Conservation (phyloP, 2,888 invertebrate species). For the Lottia gigantea region DNA sequence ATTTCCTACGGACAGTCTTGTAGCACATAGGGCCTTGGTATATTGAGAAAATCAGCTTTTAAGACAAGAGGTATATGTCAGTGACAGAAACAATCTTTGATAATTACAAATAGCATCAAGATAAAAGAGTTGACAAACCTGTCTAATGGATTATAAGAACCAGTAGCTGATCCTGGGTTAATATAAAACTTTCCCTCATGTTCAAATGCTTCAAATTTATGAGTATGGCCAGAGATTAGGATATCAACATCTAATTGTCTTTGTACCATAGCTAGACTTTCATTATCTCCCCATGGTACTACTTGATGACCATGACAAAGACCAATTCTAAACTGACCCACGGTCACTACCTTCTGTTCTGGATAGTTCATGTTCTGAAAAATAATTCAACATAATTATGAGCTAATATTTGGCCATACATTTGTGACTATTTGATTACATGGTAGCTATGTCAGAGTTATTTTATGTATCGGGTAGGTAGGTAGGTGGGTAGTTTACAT, state of each 20-base stretch:
- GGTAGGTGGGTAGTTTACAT: too few species aligned
- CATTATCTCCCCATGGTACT: conserved; percentile 83
- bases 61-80: too few species aligned
- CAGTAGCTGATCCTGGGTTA: conserved; percentile 98
- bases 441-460: too few species aligned
- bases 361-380: conserved; percentile 83
- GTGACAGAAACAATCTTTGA: too few species aligned
- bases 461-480: too few species aligned
- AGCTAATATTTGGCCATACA: too few species aligned
- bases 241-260: conserved; percentile 98
- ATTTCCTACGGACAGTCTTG: too few species aligned
- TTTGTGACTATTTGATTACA: too few species aligned
- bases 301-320: conserved; percentile 98
- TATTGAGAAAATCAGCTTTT: too few species aligned
- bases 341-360: conserved; percentile 98
- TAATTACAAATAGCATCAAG: too few species aligned
- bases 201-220: conserved; percentile 97
- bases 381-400: conserved; percentile 29
- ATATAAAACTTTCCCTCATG: conserved; percentile 99
- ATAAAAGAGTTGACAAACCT: conserved; percentile 73
- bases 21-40: too few species aligned
- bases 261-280: conserved; percentile 91
- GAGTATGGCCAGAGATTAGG: conserved; percentile 97
- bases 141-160: conserved; percentile 93
- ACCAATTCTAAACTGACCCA: conserved; percentile 98